Base-by-base conservation (phyloP, 1,140 invertebrate species). In the Parasteatoda tepidariorum region DNA sequence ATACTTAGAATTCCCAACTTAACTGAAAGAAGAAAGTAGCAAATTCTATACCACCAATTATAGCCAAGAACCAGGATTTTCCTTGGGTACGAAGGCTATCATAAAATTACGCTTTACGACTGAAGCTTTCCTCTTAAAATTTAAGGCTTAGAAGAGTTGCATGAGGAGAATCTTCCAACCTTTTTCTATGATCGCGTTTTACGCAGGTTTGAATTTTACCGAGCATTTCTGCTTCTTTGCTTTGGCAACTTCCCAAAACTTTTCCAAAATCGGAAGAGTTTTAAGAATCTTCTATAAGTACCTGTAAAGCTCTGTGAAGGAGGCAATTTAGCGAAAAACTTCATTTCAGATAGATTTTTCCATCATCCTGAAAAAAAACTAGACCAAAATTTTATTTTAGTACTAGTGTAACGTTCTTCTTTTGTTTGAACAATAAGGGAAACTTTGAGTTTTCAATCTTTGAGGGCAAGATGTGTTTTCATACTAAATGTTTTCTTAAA, bases 81-180 rank as follows among this genome's bases (percentile, higher is more conserved):
- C n/a, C n/a, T n/a, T n/a, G n/a, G n/a, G n/a, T n/a, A n/a, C n/a
- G n/a, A 75, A 61, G 55, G 61, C 4, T 48, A 61, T 61, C 55
- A 75, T 75, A 75, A 75, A 75, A 75, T 75, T 61, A 61, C 55
- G 73, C 73, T 75, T 75, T 75, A 75, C 73, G 73, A 75, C 73
- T 55, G 18, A 28, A 66, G n/a, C 28, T 34, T 30, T 62, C 57
- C 73, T 41, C 59, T 75, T 26, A 75, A 75, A 73, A 61, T 75
- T 75, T 38, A 34, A 62, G 38, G 59, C 59, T 33, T 22, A 33
- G 70, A 24, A 61, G n/a, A 48, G 9, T 48, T 48, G 9, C 73
- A 34, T 18, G 70, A 59, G 54, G 38, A 75, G n/a, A 28, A 28
- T 62, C 73, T 55, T 30, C 38, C 59, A 34, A 31, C 30, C 57